Evolutionary conservation across 2,888 invertebrate species (phyloP), one percentile per base, ranked within the genome.

Genomic region (Nomada fabriciana): DNA sequence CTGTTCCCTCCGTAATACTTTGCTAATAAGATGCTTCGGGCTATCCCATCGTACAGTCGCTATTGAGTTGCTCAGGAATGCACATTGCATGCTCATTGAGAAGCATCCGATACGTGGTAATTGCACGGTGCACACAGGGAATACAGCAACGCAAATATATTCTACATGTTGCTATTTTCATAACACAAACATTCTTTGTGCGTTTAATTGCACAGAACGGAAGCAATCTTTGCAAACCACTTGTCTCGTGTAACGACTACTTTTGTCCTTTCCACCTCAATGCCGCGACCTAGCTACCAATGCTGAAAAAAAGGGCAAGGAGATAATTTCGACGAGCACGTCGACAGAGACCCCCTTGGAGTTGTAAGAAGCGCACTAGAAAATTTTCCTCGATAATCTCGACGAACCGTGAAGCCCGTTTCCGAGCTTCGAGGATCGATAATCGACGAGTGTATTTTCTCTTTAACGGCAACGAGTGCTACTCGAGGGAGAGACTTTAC

Each of bases 11-110:
- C 64, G 29, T 80, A 81, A 85, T 80, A 63, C 74, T 23, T 43
- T 64, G 70, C 85, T 83, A 84, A 86, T 86, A 84, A 84, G 83
- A 82, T 76, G 81, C 80, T 64, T 69, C 65, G 70, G 70, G 57
- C 55, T 60, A 69, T 78, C 42, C 36, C 61, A 70, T 50, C 73
- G 18, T 7, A 1, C 10, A 53, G 18, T 20, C 43, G 20, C 52
- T 57, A 63, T 50, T 29, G 50, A 74, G 78, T 78, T 42, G 59
- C 42, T 55, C 50, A 18, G n/a, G 0, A 1, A n/a, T 5, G 67
- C 47, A 25, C 42, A 4, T 71, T 64, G 43, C 68, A n/a, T 61
- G 61, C n/a, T 70, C 55, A 61, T 67, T 10, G 60, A 13, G 59
- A 61, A 18, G 0, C 67, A 18, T 23, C 18, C 5, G 20, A 43